These are phyloP conservation scores for Cepaea nemoralis DNA, from an alignment of 1,140 invertebrate species.

Conservation along the genomic window DNA sequence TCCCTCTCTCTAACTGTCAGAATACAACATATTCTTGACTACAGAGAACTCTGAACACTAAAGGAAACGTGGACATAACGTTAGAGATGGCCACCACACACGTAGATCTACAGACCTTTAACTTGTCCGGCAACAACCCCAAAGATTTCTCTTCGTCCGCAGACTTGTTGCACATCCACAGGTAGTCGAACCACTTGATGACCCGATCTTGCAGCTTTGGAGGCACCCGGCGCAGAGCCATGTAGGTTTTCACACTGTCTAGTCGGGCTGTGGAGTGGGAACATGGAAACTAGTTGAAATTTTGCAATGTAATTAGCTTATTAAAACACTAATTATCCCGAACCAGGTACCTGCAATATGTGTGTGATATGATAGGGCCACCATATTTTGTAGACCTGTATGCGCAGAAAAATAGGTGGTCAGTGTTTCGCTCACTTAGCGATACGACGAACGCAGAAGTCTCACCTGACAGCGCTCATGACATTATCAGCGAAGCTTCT, in stretches of 20 bases:
- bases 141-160: slow-evolving; percentile 91
- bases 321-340: not conserved
- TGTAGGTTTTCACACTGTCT: slow-evolving; percentile 98
- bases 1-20: too few relatives aligned
- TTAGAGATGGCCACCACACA: not conserved
- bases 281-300: not conserved
- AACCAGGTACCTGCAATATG: too few relatives aligned
- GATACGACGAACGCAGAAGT: too few relatives aligned
- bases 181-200: slow-evolving; percentile 99
- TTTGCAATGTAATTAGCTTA: not conserved
- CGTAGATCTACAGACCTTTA: slow-evolving; percentile 76
- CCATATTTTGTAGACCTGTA: too few relatives aligned
- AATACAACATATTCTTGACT: too few relatives aligned
- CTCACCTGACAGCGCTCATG: too few relatives aligned
- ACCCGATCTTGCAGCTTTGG: slow-evolving; percentile 96
- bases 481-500: too few relatives aligned
- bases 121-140: slow-evolving; percentile 81
- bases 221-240: slow-evolving; percentile 94
- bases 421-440: too few relatives aligned
- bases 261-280: slow-evolving; percentile 86
- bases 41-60: too few relatives aligned
- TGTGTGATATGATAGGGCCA: too few relatives aligned
- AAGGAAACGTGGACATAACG: too few relatives aligned
- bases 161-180: slow-evolving; percentile 98
- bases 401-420: too few relatives aligned